Evolutionary conservation across 2,113 vertebrate genomes (phyloP).

Genomic region (Antennarius striatus): DNA sequence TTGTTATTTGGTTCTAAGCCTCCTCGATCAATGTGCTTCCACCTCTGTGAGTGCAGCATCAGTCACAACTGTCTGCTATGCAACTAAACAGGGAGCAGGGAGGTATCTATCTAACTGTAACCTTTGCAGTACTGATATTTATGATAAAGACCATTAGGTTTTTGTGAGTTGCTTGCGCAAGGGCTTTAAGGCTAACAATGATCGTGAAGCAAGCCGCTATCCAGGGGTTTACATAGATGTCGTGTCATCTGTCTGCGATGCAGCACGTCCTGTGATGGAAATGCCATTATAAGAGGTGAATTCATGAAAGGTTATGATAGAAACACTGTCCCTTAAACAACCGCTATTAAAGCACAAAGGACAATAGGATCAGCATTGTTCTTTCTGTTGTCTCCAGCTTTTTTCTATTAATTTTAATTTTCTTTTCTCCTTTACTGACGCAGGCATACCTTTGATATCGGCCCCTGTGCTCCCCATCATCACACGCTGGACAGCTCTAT

Average conservation of each 20-base stretch:
- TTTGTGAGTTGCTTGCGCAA: constrained; percentile 69
- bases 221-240: constrained; percentile 35
- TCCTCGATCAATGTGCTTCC: constrained; percentile 72
- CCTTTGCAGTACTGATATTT: constrained; percentile 81
- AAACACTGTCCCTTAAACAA: constrained; percentile 28
- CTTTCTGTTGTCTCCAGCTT: background rate
- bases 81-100: constrained; percentile 75
- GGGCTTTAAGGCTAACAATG: constrained; percentile 76
- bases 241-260: constrained; percentile 52
- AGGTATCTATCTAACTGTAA: constrained; percentile 79
- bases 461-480: constrained; percentile 31
- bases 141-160: constrained; percentile 79
- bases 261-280: constrained; percentile 27
- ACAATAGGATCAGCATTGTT: constrained; percentile 28
- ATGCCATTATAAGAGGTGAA: constrained; percentile 31
- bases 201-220: constrained; percentile 56
- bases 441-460: constrained; percentile 12
- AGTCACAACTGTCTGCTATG: constrained; percentile 62
- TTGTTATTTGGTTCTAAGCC: constrained; percentile 76
- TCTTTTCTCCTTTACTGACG: constrained; percentile 1
- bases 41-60: constrained; percentile 61
- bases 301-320: constrained; percentile 41
- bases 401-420: no score
- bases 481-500: constrained; percentile 36
- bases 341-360: constrained; percentile 27